Base-by-base conservation (phyloP, 2,888 invertebrate genomes). In the Ariolimax columbianus region DNA sequence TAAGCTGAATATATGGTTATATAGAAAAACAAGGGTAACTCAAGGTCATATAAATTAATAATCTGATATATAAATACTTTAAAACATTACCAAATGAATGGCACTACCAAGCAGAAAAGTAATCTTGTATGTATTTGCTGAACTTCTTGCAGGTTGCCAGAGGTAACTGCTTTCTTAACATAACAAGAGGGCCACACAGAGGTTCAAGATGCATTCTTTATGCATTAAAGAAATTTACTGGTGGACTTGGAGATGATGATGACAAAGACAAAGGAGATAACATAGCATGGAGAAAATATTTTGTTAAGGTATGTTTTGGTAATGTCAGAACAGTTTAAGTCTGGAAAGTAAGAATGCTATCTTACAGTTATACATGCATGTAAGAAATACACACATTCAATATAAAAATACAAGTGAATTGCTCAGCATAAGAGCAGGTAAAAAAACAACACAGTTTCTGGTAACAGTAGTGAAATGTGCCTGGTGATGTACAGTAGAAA, bases 221-320 rank as follows among this genome's bases (percentile, higher is more conserved):
- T 89, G 95, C 94, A 0, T 90, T 95, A 86, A 93, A 93, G 84
- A 95, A 95, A 88, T 95, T 95, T 87, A 94, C 94, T 4, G 95
- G 95, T 30, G 94, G 95, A 2, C 91, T 94, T 82, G 94, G 94
- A 6, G 95, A 95, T 91, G 95, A 95, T 88, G 95, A 94, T 90
- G 94, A 94, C 81, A 89, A 92, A 81, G 91, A 92, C 72, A 87
- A 90, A 84, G 91, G 92, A 26, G 92, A 92, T 86, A 91, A 93
- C 82, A 90, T 91, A 79, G 90, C 92, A 66, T 95, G 94, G 95
- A 91, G 93, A 88, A 91, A 92, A 84, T 95, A 94, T 88, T 95
- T 94, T 89, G 91, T 91, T 30, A 93, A 93, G 91, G 93, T 93
- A 88, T 36, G 51, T 4, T 14, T 73, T 40, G 30, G 36, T 6